Evolutionary conservation across 2,888 invertebrate genomes (phyloP), one percentile per base, ranked within the genome.

Genomic region (Magallana nippona): DNA sequence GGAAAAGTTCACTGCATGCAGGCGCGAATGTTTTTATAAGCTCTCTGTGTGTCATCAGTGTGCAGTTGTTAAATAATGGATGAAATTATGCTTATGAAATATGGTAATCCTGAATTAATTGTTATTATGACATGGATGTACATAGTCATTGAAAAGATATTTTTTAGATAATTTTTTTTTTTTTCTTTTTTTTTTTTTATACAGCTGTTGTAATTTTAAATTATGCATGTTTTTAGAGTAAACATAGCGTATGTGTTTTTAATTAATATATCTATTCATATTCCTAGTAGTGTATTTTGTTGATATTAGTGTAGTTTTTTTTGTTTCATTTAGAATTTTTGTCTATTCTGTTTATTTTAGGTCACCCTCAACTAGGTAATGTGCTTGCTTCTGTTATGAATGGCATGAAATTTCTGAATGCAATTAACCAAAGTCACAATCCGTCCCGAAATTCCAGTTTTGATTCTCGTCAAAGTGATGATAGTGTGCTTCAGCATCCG

Each of bases 311-410:
- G 55, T 22, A 13, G 5, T 57, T 57, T 44, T 78, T 78, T 78
- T 44, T 10, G 57, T 82, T 27, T 32, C 22, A 17, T 77, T 83
- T 11, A 57, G 32, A 81, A 77, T 56, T 81, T 81, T 44, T 60
- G 56, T 63, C 32, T 17, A 17, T 83, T 83, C 81, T 77, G 78
- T 83, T 83, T 58, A 63, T 2, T 78, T 15, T 79, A 85, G 85
- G 83, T 78, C 80, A 83, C 22, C 83, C 83, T 32, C 82, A 85
- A 22, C 78, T 83, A 22, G 78, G 77, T 55, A 85, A 71, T 60
- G 79, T 82, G 82, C 78, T 85, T 79, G 79, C 78, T 62, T 85
- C 85, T 19, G 85, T 85, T 55, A 83, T 85, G 85, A 81, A 81
- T 77, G 83, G 85, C 85, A 82, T 85, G 85, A 83, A 81, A 78